phyloP scores from a whole-genome alignment of 2,888 invertebrate genomes.

The Chironomus riparius region DNA sequence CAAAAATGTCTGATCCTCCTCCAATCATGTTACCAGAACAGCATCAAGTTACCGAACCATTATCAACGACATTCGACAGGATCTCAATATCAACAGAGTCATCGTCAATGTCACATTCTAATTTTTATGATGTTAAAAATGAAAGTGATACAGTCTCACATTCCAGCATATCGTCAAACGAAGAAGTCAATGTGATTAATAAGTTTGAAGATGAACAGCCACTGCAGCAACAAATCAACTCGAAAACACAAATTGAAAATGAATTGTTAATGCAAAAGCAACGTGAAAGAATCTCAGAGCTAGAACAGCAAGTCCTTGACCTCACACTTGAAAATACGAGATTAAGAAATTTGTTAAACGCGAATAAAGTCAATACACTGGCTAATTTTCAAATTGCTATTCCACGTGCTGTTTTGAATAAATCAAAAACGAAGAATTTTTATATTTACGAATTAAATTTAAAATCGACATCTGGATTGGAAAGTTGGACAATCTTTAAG shows the following conservation, averaged over 20 bases:
- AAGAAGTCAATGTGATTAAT: not conserved
- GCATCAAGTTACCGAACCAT: not conserved
- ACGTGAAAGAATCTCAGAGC: constrained; percentile 10
- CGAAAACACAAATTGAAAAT: not conserved
- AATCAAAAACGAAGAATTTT: constrained; percentile 32
- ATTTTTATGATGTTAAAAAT: not conserved
- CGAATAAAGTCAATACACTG: constrained; percentile 29
- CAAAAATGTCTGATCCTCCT: too few species aligned
- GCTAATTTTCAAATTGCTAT: constrained; percentile 40
- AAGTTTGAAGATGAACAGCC: not conserved
- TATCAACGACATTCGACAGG: not conserved
- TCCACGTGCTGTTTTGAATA: constrained; percentile 33
- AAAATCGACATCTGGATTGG: constrained; percentile 40
- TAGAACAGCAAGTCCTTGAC: constrained; percentile 20
- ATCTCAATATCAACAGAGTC: constrained; percentile 1
- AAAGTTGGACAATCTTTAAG: constrained; percentile 89
- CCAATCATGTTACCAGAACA: too few species aligned
- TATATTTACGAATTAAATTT: constrained; percentile 41
- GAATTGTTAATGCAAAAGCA: constrained; percentile 2
- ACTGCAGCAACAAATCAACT: not conserved
- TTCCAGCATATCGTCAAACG: constrained; percentile 3
- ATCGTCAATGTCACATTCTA: not conserved
- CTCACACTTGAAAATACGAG: constrained; percentile 17
- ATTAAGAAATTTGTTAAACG: constrained; percentile 10
- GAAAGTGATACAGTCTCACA: constrained; percentile 8